Percentiles rank a stretch among this genome's conserved stretches.
Conservation (phyloP, 2,888 invertebrate species). For the Andrena praecox region DNA sequence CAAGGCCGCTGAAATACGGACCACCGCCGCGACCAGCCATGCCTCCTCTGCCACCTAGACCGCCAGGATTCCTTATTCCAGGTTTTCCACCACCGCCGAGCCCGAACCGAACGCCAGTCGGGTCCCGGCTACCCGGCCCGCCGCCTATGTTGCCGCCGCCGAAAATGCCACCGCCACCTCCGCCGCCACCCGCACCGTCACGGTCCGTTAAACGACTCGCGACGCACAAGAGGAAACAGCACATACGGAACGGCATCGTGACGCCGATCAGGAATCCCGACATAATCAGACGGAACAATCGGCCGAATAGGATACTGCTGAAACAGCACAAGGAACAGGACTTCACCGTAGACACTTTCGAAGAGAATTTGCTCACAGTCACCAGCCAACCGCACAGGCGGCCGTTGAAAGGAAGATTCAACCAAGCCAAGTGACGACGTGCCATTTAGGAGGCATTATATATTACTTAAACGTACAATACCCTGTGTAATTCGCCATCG, state of each 20-base stretch:
- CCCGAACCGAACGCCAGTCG: constrained; percentile 58
- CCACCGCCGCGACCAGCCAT: constrained; percentile 63
- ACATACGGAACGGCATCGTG: constrained; percentile 42
- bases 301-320: background rate
- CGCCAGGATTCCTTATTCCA: constrained; percentile 52
- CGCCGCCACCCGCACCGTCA: constrained; percentile 21
- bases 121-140: constrained; percentile 60
- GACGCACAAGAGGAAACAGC: constrained; percentile 37
- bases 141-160: constrained; percentile 65
- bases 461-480: constrained; percentile 39
- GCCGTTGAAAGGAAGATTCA: constrained; percentile 11
- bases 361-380: constrained; percentile 76
- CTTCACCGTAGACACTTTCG: constrained; percentile 79
- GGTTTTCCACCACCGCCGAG: constrained; percentile 63
- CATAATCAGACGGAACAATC: constrained; percentile 15
- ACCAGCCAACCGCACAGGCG: constrained; percentile 33
- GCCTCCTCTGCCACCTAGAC: constrained; percentile 65
- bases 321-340: constrained; percentile 73
- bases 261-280: background rate
- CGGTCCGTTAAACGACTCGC: constrained; percentile 11
- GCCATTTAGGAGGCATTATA: constrained; percentile 36
- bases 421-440: constrained; percentile 59
- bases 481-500: constrained; percentile 18
- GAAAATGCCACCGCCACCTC: constrained; percentile 66
- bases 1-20: constrained; percentile 61